A percentile compares a stretch with the other conserved stretches of the same genome.
Evolutionary conservation across 2,113 vertebrate genomes (phyloP).

Genomic region (Anoura caudifer): DNA sequence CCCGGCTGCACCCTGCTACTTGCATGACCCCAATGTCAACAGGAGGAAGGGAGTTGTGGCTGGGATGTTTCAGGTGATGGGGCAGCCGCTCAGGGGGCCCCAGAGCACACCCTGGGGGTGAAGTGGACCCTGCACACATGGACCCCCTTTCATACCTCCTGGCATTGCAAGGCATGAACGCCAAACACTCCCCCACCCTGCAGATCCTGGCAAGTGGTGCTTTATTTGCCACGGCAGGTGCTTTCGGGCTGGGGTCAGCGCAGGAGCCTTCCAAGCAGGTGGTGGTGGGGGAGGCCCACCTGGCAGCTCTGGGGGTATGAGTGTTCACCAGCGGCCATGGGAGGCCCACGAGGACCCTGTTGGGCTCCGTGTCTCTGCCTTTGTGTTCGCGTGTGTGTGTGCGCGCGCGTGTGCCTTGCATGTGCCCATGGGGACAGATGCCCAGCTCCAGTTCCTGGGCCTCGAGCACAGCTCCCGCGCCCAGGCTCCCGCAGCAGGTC

Average conservation of each 20-base stretch:
- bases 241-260: background rate
- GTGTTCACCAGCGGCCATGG: background rate
- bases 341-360: background rate
- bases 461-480: background rate
- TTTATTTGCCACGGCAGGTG: fast-evolving
- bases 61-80: background rate
- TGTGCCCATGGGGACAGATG: background rate
- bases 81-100: background rate
- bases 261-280: background rate
- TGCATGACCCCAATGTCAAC: too few species aligned
- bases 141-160: too few species aligned
- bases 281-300: too few species aligned
- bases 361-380: background rate
- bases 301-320: background rate
- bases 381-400: background rate
- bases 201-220: too few species aligned
- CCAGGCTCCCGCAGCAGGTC: background rate
- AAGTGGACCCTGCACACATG: too few species aligned
- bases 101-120: background rate
- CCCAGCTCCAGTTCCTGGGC: background rate
- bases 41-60: background rate
- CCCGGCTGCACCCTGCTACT: too few species aligned
- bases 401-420: background rate
- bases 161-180: background rate
- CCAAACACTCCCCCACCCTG: too few species aligned